phyloP scores from a whole-genome alignment of 2,797 vertebrate species.

The Dallia pectoralis region DNA sequence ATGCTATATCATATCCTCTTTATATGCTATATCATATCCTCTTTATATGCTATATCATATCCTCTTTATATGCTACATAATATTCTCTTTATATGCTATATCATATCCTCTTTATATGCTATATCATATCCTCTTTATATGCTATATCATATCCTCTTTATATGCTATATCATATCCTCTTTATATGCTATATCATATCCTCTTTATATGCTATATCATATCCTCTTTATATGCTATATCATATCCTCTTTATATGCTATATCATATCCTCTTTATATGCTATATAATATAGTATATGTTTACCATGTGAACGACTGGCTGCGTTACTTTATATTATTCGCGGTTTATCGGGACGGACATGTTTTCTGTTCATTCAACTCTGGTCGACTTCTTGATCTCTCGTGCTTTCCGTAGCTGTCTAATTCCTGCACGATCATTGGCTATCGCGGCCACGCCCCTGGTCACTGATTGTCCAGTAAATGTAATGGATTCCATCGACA shows the following conservation, averaged over 20 bases:
- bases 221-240: not conserved
- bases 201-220: not conserved
- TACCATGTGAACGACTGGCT: not conserved
- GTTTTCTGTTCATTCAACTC: not conserved
- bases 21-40: not conserved
- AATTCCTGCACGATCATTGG: conserved; percentile 50
- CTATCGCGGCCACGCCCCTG: conserved; percentile 4
- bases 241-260: not conserved
- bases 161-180: not conserved
- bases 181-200: not conserved
- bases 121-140: not conserved
- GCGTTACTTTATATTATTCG: not conserved
- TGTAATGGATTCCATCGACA: not conserved
- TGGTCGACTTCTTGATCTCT: conserved; percentile 34
- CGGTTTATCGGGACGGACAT: not conserved
- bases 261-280: not conserved
- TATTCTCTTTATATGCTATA: not conserved
- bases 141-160: not conserved
- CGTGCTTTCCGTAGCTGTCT: conserved; percentile 44
- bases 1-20: not conserved
- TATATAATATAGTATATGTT: not conserved
- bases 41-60: not conserved
- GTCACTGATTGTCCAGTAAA: conserved; percentile 47
- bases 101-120: not conserved
- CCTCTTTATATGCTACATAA: not conserved